phyloP scores from a whole-genome alignment of 2,797 vertebrate genomes.

The Selene dorsalis region DNA sequence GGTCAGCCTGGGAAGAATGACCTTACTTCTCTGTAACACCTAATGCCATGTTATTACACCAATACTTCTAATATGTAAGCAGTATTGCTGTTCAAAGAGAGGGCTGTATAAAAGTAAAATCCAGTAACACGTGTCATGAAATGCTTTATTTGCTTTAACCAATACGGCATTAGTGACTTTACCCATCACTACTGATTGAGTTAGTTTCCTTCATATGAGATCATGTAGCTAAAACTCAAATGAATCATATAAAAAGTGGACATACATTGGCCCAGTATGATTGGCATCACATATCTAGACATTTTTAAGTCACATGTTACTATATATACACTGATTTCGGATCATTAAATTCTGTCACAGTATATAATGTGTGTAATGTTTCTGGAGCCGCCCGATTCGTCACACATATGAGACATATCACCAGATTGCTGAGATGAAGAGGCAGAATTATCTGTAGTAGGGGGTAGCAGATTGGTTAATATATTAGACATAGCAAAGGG shows the following conservation, averaged over 20 bases:
- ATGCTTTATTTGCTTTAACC: slow-evolving; percentile 52
- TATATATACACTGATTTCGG: background rate
- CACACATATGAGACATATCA: background rate
- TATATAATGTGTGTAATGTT: background rate
- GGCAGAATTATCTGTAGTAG: background rate
- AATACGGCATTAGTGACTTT: slow-evolving; percentile 2
- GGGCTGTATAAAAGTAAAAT: slow-evolving; percentile 56
- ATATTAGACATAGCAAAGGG: background rate
- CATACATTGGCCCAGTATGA: background rate
- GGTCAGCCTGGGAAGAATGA: slow-evolving; percentile 11
- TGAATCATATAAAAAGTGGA: background rate
- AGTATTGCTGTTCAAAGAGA: slow-evolving; percentile 26
- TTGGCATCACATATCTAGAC: background rate
- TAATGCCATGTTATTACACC: background rate
- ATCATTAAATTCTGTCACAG: background rate
- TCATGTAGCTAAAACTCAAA: background rate
- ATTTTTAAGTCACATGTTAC: background rate
- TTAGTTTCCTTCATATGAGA: slow-evolving; percentile 19
- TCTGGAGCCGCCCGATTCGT: background rate
- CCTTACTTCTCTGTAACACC: background rate
- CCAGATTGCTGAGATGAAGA: background rate
- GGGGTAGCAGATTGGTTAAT: background rate
- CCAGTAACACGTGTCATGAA: background rate
- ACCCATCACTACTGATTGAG: background rate
- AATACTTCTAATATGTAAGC: slow-evolving; percentile 27